Base-by-base conservation (phyloP, 92 coral and sea anemone genomes). In the Porites rus region DNA sequence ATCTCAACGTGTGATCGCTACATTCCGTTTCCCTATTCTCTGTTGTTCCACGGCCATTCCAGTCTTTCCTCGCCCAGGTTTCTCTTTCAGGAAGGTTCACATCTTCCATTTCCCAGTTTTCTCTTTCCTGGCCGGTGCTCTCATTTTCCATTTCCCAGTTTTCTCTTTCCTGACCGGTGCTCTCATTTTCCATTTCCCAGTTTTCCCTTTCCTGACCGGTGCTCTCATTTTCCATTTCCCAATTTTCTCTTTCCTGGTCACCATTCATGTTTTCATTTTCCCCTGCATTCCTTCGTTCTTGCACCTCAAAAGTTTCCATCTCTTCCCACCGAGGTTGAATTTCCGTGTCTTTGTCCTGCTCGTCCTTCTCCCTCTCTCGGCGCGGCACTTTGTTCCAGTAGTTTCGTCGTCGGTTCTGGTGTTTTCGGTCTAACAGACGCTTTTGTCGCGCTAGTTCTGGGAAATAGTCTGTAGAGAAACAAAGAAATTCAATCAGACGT, bases 401-500 rank as follows among this genome's bases (percentile, higher is more conserved):
- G 72, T 90, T 90, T 21, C 91, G 91, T 65, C 98, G 85, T 70
- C 90, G 88, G 38, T 82, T 86, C 18, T 92, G 92, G 81, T 96
- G 95, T 74, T 96, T 96, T 50, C 89, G 88, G 82, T 93, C 95
- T 21, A 96, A 80, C 43, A 93, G 87, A 83, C 89, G 94, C 78
- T 95, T 96, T 77, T 96, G 99, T 53, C 99, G 93, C n/a, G 98
- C 96, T 54, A 91, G 70, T 78, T 96, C 99, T 8, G 99, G 99
- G 71, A 96, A 96, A 90, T 94, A 92, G 62, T 91, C 99, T 96
- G 85, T 38, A 76, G 17, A 60, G 11, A 76, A 65, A 21, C n/a
- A 53, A 50, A 72, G 17, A 28, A 20, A 18, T 22, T 24, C 51
- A 66, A 12, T 52, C 43, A 54, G 7, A 58, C n/a, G 43, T 5